Evolutionary conservation across 2,113 vertebrate species (phyloP).

Genomic region (Rhinolophus ferrumequinum): DNA sequence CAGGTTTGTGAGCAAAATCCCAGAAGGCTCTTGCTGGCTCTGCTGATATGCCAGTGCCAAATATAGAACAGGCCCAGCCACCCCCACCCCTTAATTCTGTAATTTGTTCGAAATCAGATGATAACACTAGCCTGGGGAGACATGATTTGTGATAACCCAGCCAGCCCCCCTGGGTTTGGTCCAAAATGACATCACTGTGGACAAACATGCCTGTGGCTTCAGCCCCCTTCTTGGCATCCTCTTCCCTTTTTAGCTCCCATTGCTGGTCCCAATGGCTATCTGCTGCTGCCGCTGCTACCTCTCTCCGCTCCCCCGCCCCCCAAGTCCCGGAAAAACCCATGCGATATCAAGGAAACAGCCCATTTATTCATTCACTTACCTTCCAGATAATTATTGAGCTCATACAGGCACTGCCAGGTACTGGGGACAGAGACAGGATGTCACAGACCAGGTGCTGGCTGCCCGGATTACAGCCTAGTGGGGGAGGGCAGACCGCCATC

Average conservation of each 20-base stretch:
- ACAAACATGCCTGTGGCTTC: background rate
- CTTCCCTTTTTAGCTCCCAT: background rate
- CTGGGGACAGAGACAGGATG: background rate
- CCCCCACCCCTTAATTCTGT: conserved; percentile 6
- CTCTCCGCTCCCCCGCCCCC: too few relatives aligned
- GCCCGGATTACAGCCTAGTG: rapidly evolving
- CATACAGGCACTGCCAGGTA: background rate
- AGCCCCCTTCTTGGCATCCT: background rate
- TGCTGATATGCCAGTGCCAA: background rate
- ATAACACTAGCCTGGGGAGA: background rate
- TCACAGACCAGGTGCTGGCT: background rate
- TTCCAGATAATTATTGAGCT: too few relatives aligned
- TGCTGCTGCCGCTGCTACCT: background rate
- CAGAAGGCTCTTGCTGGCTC: background rate
- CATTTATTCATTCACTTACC: background rate
- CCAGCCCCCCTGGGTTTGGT: background rate
- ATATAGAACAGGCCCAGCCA: background rate
- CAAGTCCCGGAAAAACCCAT: background rate
- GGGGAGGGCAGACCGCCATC: rapidly evolving
- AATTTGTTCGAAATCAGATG: conserved; percentile 36
- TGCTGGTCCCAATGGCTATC: background rate
- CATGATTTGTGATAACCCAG: background rate
- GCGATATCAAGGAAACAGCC: rapidly evolving
- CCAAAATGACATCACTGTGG: background rate
- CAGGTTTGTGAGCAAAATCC: background rate